Evolutionary conservation across 2,113 vertebrate species (phyloP), one percentile per base, ranked within the genome.

Genomic region (Fregata magnificens): DNA sequence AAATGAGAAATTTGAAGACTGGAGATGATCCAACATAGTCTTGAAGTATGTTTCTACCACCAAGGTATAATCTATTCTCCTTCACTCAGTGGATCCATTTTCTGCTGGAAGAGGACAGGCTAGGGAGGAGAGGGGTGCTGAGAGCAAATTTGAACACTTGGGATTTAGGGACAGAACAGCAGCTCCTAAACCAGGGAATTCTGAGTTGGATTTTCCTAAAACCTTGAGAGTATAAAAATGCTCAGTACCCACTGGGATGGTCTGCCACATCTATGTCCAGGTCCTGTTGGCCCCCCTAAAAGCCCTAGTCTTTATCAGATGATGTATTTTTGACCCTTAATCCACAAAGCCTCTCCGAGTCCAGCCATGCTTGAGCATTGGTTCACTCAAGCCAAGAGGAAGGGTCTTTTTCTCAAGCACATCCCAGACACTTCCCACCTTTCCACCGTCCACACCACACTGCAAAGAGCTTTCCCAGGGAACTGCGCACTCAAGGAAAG

Each of bases 401-500:
- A 93, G 20, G 24, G 6, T 88, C 86, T 79, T 65, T 49, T 80
- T 55, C 40, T 74, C 80, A 13, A 4, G n/a, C 79, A 17, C 45
- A 55, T 12, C 63, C 61, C 77, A 86, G 32, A 38, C 52, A 31
- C 44, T 92, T 89, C 92, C 86, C 69, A 88, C 55, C 69, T 95
- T 92, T 82, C 88, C 1, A 8, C 34, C 0, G 0, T 28, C 63
- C 50, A 34, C 38, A 10, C 15, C 38, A 34, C 55, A 2, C 73
- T 31, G 73, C 81, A 70, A 44, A 88, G 15, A 89, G 28, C 53
- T 80, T 95, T 76, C 84, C 83, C 86, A 95, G 91, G 72, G 65
- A 79, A 72, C 4, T 32, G 16, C 66, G 53, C 8, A 3, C 77
- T 89, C 53, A 50, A 32, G 77, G 73, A 94, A 72, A 79, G 62